A percentile compares a stretch with the other conserved stretches of the same genome.
Conservation (phyloP, 2,797 vertebrate species). For the Microtus californicus region DNA sequence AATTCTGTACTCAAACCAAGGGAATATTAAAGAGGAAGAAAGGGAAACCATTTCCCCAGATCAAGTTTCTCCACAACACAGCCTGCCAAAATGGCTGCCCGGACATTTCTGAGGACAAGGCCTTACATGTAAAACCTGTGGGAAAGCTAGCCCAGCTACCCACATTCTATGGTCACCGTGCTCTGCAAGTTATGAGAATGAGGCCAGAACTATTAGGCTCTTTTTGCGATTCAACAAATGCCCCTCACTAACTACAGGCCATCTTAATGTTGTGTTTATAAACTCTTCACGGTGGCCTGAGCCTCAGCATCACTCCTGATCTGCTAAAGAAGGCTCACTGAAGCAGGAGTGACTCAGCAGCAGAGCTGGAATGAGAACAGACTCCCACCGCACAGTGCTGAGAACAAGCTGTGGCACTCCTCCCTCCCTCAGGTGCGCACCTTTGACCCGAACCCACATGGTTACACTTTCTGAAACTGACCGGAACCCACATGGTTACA, state of each 20-base stretch:
- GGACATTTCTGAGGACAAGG: neutral
- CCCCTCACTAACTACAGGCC: neutral
- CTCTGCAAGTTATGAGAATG: neutral
- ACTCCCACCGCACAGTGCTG: neutral
- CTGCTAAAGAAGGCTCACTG: conserved; percentile 42
- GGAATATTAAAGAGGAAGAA: conserved; percentile 30
- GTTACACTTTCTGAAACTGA: neutral
- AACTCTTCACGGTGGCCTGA: conserved; percentile 34
- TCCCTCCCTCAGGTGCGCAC: neutral
- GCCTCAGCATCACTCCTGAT: conserved; percentile 6
- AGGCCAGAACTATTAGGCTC: neutral
- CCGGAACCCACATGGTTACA: neutral
- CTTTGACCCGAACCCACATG: neutral
- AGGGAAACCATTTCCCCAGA: conserved; percentile 27
- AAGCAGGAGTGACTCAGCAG: conserved; percentile 72
- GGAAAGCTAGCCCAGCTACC: neutral
- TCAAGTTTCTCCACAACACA: conserved; percentile 42
- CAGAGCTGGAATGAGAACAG: conserved; percentile 64
- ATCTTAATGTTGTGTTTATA: neutral
- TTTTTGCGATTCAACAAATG: conserved; percentile 6
- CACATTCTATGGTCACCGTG: neutral
- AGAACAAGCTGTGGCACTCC: conserved; percentile 44
- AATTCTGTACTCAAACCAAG: conserved; percentile 13
- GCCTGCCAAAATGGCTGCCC: neutral
- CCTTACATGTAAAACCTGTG: neutral